A percentile compares a stretch with the other conserved stretches of the same genome.
Evolutionary conservation across 2,113 vertebrate species (phyloP).

Genomic region (Menura novaehollandiae): DNA sequence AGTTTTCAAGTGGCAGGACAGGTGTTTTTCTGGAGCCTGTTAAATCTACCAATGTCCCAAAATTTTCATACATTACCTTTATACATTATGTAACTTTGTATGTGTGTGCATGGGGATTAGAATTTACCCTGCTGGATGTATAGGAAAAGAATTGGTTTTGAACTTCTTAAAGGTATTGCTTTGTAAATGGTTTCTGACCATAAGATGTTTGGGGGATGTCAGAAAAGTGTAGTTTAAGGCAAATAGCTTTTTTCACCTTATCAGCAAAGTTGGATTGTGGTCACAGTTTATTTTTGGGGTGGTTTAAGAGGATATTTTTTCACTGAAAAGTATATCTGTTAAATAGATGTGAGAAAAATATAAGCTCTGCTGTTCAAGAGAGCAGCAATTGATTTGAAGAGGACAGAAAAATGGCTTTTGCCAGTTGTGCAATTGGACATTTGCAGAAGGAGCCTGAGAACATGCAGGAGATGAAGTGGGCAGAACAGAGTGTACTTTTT

Average conservation of each 20-base stretch:
- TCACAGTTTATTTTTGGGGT: not conserved
- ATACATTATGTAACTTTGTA: rapidly evolving
- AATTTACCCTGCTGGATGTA: not conserved
- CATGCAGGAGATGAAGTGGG: not conserved
- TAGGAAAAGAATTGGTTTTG: not conserved
- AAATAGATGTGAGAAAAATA: not conserved
- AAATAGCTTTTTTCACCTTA: not conserved
- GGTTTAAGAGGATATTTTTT: not conserved
- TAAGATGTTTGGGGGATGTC: not conserved
- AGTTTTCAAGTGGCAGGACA: not conserved
- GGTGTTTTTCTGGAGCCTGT: not conserved
- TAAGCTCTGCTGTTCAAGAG: not conserved
- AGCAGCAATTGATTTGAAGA: not conserved
- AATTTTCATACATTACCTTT: not conserved
- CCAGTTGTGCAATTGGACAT: not conserved
- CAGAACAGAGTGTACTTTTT: not conserved
- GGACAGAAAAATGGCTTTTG: not conserved
- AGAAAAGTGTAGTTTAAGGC: not conserved
- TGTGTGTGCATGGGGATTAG: not conserved
- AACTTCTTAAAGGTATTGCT: not conserved
- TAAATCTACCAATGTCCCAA: not conserved
- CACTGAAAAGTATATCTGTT: not conserved
- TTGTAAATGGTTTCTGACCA: not conserved
- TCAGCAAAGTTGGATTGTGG: not conserved
- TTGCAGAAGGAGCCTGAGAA: not conserved